Percentiles rank a stretch among this genome's conserved stretches.
Conservation (phyloP, 2,888 invertebrate species). For the Aporophyla nigra region DNA sequence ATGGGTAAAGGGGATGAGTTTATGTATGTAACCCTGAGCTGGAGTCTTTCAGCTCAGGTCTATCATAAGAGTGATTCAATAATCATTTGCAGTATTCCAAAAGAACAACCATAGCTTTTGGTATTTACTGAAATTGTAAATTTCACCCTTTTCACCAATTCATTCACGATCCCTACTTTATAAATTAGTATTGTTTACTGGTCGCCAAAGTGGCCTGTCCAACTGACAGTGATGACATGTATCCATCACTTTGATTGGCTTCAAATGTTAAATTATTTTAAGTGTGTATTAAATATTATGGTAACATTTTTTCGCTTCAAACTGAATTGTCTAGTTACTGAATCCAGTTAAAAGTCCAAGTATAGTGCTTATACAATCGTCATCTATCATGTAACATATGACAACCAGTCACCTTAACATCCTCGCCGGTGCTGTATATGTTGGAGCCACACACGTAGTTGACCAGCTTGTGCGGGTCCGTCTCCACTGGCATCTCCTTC, state of each 20-base stretch:
- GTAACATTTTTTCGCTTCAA: background rate
- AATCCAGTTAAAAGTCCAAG: background rate
- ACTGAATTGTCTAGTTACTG: background rate
- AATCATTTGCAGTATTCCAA: too few relatives aligned
- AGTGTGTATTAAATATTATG: background rate
- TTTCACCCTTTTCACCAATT: too few relatives aligned
- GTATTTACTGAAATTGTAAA: too few relatives aligned
- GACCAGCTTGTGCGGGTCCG: constrained; percentile 94
- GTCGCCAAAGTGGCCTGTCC: too few relatives aligned
- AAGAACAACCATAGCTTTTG: too few relatives aligned
- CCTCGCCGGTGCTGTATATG: constrained; percentile 94
- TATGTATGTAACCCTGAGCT: too few relatives aligned
- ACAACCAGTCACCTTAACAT: constrained; percentile 92
- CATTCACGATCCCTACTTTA: too few relatives aligned
- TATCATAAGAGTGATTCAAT: too few relatives aligned
- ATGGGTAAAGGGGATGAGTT: too few relatives aligned
- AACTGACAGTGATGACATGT: too few relatives aligned
- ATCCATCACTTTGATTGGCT: background rate
- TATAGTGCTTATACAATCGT: background rate
- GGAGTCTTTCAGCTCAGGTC: too few relatives aligned
- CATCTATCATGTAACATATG: background rate
- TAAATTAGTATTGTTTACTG: too few relatives aligned
- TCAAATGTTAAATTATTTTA: background rate
- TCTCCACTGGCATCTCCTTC: constrained; percentile 95
- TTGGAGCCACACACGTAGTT: constrained; percentile 96